Evolutionary conservation across 2,888 invertebrate species (phyloP), one percentile per base, ranked within the genome.

Genomic region (Ramazzottius varieornatus): DNA sequence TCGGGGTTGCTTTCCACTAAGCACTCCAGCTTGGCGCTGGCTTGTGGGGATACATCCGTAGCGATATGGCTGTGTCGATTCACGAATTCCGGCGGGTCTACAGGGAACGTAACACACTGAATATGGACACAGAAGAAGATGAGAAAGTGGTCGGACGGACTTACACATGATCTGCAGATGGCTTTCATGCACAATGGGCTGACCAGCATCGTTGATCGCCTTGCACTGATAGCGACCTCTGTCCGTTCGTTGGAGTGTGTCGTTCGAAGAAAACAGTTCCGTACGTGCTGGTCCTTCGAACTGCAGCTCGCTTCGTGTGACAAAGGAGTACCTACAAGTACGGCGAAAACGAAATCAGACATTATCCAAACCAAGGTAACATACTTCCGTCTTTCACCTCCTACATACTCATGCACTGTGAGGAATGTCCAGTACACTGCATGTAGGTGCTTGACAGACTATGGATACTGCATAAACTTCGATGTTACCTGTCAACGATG

Each of bases 1-100:
- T 67, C 64, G 8, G 73, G 73, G 4, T 71, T 69, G 2, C 73
- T 72, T 46, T 69, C 68, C 16, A 71, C 71, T 33, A 67, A 67
- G 67, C 72, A 72, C 32, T 69, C 68, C 33, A 73, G 64, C 29
- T 54, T 54, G 16, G 54, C 24, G 20, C 16, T 4, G 4, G 29
- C 4, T 8, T 8, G 24, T 24, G 20, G 54, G 29, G n/a, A 16
- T 24, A 29, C 16, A 24, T 54, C 54, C 20, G 54, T 54, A 8
- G 54, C 54, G n/a, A 54, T 24, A 16, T 54, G 8, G 29, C 29
- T 54, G 54, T n/a, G 4, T 29, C 20, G 54, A 29, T 29, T 54
- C 16, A 4, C 4, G 54, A 54, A 54, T 13, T 13, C 54, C 8
- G 54, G 54, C 4, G 54, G 54, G 24, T 54, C 54, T 54, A 40